Evolutionary conservation across 2,888 invertebrate species (phyloP), one percentile per base, ranked within the genome.

Genomic region (Eugnorisma glareosa): DNA sequence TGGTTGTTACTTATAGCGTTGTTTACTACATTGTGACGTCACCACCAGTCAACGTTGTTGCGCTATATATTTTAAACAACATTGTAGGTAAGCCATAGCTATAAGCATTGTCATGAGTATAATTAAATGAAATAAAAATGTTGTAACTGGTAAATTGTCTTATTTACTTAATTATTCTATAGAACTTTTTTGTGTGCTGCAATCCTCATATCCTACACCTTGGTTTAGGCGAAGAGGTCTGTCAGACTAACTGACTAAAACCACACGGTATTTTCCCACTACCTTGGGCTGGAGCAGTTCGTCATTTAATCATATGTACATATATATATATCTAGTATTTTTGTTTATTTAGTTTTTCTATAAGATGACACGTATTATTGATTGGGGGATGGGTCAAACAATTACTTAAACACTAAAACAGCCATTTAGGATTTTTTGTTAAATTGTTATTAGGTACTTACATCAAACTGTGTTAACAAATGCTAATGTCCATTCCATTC

Each of bases 61-160:
- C 67, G 67, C 75, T 75, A 78, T 73, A 76, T 77, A 80, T 83
- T 79, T 84, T 85, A 87, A 88, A 85, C 88, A 88, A 89, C 89
- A 84, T 89, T 88, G 85, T 88, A 88, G 80, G 77, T 81, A 79
- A 84, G 85, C 87, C 87, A 79, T 89, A 89, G 85, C 74, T 80
- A 67, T 88, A 88, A 88, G 89, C 87, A 88, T 88, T 88, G 81
- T 88, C 87, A 89, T 88, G 88, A 85, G 61, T 88, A 88, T 86
- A 88, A 88, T 88, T 80, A 88, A 88, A 86, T 85, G 73, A 88
- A 89, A 89, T 89, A 89, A 89, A 89, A 89, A 87, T 88, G 89
- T 89, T 89, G 89, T 89, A 89, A 88, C 88, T 88, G 77, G 81
- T 69, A n/a, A 37, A 0, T 66, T 40, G 57, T 79, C 73, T 88